phyloP scores from a whole-genome alignment of 2,113 vertebrate genomes.

The Saguinus midas region DNA sequence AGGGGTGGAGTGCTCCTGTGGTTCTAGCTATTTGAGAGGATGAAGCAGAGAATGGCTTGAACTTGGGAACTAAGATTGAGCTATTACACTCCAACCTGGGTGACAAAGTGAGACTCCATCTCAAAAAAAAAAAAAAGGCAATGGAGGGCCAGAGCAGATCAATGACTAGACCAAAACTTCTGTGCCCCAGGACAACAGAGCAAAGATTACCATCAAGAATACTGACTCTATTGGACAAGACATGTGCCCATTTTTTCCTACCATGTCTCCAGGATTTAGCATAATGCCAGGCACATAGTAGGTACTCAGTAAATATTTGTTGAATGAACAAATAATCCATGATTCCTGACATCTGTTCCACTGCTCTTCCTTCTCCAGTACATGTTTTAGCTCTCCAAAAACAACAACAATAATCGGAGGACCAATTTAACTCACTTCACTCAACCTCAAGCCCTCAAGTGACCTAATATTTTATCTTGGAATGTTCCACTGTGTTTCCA shows the following conservation, averaged over 20 bases:
- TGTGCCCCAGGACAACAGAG: fast-evolving
- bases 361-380: background rate
- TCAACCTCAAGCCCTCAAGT: slow-evolving; percentile 63
- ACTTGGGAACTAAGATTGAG: no score
- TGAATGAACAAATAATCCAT: background rate
- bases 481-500: slow-evolving; percentile 70
- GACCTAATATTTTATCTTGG: slow-evolving; percentile 79
- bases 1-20: no score
- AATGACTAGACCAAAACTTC: background rate
- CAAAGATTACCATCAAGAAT: background rate
- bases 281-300: background rate
- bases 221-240: background rate
- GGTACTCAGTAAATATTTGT: background rate
- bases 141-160: background rate
- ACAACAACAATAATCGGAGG: background rate
- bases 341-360: background rate
- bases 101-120: no score
- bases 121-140: no score
- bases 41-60: no score
- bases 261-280: background rate
- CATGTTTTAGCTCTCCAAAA: background rate
- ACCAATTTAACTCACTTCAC: background rate
- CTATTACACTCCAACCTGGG: no score
- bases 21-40: no score
- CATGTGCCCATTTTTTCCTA: background rate